A percentile compares a stretch with the other conserved stretches of the same genome.
These are phyloP conservation scores for Sphaerophoria taeniata DNA, from an alignment of 2,888 invertebrate species.

Conservation along the genomic window DNA sequence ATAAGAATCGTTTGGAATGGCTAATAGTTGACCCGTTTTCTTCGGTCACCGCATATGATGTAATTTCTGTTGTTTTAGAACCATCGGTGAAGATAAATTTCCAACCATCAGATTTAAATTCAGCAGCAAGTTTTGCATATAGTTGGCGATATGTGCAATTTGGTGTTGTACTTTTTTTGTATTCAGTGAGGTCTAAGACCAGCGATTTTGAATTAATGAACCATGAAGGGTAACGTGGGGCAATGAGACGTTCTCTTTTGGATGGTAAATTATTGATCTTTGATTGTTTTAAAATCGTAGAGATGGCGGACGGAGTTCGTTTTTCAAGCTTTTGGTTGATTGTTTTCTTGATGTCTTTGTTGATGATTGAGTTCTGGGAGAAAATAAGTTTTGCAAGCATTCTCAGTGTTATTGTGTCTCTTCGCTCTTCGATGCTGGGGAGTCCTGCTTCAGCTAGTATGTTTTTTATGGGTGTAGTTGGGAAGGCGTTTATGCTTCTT, in stretches of 20 bases:
- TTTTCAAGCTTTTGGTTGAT: constrained; percentile 7
- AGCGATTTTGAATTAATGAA: not conserved
- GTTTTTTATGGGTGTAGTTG: constrained; percentile 16
- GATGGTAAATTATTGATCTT: not conserved
- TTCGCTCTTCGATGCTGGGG: constrained; percentile 15
- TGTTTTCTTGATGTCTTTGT: constrained; percentile 16
- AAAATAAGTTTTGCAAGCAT: constrained; percentile 20
- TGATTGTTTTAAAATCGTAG: constrained; percentile 8
- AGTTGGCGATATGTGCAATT: constrained; percentile 11
- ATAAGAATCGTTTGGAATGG: too few relatives aligned
- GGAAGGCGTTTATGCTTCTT: constrained; percentile 35
- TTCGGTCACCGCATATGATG: not conserved
- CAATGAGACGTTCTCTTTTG: not conserved
- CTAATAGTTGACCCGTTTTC: not conserved
- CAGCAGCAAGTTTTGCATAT: not conserved
- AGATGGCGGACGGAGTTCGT: constrained; percentile 14
- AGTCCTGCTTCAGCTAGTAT: not conserved
- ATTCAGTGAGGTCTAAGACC: constrained; percentile 1
- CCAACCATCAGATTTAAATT: constrained; percentile 25
- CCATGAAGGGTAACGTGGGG: constrained; percentile 19
- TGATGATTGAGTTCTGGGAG: constrained; percentile 27
- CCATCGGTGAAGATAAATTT: constrained; percentile 21
- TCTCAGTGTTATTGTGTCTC: constrained; percentile 1
- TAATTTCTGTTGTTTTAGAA: constrained; percentile 12
- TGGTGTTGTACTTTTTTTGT: not conserved